Evolutionary conservation across 1,140 invertebrate genomes (phyloP), one percentile per base, ranked within the genome.

Genomic region (Drosophila hydei): DNA sequence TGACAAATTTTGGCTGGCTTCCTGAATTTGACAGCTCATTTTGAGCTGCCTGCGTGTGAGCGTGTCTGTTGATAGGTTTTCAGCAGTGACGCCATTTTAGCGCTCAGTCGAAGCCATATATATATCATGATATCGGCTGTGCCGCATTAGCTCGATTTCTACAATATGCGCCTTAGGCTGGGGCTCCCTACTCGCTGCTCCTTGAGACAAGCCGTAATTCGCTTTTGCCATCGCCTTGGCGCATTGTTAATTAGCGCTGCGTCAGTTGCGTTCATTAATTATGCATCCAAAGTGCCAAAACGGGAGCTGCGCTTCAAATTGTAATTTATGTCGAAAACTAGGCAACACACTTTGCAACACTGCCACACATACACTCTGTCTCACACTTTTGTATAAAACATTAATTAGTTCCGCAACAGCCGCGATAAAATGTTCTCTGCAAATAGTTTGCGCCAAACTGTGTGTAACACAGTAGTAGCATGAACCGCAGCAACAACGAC

Each of bases 1-100:
- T 74, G 56, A 69, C 69, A 77, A 79, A 70, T 77, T 84, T 84
- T 84, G 64, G 50, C 76, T 42, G 79, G 79, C 80, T 84, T 84
- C 79, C 58, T 52, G 63, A 27, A 65, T 58, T 64, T 65, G 68
- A 43, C 68, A 60, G 40, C 50, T 45, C 47, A 47, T 64, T 61
- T 69, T 38, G 19, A 8, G n/a, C 30, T 61, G n/a, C 16, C 1
- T 45, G 43, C 14, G 23, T 33, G 23, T 38, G 16, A 43, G 30
- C 5, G 33, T 38, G 27, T 59, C 12, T 48, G 47, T 27, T 40
- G 50, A 64, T 50, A 55, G 58, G 58, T 47, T 61, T 69, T 62
- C 67, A 47, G 48, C 47, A 50, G 18, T 72, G 62, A 65, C 69
- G 61, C 61, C 61, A 65, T 65, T 65, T 72, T 23, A 23, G 25